A percentile compares a stretch with the other conserved stretches of the same genome.
Conservation (phyloP, 2,888 invertebrate species). For the Marasmarcha lunaedactyla region DNA sequence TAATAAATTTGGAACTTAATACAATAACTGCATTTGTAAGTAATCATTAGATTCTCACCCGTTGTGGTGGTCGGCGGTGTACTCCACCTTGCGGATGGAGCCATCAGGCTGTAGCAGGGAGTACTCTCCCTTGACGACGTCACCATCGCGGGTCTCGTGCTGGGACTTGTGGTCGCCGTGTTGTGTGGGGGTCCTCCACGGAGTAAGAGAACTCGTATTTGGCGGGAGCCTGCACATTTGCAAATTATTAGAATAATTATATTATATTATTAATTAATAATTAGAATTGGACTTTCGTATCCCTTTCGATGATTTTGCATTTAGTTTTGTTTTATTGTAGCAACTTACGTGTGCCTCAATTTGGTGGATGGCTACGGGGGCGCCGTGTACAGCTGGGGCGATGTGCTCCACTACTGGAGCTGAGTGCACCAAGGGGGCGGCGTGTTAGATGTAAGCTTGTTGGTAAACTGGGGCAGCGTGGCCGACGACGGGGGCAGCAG, state of each 20-base stretch:
- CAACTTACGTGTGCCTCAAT: not conserved
- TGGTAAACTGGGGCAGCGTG: slow-evolving; percentile 26
- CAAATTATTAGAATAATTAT: too few species aligned
- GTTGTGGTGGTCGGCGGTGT: slow-evolving; percentile 30
- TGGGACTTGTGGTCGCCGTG: not conserved
- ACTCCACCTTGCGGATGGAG: slow-evolving; percentile 23
- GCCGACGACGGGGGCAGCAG: slow-evolving; percentile 26
- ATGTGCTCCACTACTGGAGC: not conserved
- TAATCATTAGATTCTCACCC: slow-evolving; percentile 33
- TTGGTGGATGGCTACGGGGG: not conserved
- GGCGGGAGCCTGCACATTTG: slow-evolving; percentile 20
- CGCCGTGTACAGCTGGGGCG: not conserved
- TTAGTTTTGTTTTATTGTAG: too few species aligned
- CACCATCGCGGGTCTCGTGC: not conserved
- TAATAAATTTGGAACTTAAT: too few species aligned
- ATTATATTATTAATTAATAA: too few species aligned
- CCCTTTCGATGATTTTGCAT: too few species aligned
- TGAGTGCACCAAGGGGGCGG: not conserved
- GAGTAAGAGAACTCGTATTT: slow-evolving; percentile 19
- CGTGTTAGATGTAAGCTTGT: slow-evolving; percentile 13
- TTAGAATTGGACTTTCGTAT: too few species aligned
- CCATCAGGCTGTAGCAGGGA: slow-evolving; percentile 26
- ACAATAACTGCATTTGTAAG: too few species aligned
- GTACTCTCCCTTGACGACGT: slow-evolving; percentile 24
- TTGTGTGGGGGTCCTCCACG: slow-evolving; percentile 20